Base-by-base conservation (phyloP, 2,113 vertebrate species). In the Anas platyrhynchos region DNA sequence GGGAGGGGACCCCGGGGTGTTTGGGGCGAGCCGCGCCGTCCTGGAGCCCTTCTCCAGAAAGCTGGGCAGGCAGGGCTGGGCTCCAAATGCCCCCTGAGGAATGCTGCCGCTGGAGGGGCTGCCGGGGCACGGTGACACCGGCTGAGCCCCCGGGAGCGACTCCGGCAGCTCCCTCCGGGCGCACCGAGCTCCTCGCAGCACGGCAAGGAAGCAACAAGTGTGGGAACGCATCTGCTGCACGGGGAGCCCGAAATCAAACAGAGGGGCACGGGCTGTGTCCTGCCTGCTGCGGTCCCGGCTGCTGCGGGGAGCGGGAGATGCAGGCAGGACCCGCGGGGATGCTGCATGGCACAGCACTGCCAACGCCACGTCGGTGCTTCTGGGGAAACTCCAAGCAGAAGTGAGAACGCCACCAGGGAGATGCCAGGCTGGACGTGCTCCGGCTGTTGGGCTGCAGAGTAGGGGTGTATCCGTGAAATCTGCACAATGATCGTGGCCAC, bases 381-480 rank as follows among this genome's bases (percentile, higher is more conserved):
- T 36, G 29, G 52, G 73, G 73, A 71, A 63, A 27, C 65, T 65
- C 81, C 22, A 59, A 4, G 25, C 29, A 2, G 0, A 58, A n/a
- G 6, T 0, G 1, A 7, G 56, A 67, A 27, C 85, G 34, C 8
- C 3, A 0, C 34, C 63, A 44, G 43, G 34, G 4, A 7, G 76
- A 58, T 29, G 72, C 52, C 50, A 36, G 65, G 55, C 63, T 38
- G 44, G 43, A 50, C 3, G 36, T 48, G 29, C 55, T 77, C 2
- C 0, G 26, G 52, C 48, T 80, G 59, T 23, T 26, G 0, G 1
- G 55, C 50, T 93, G 44, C 65, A 66, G 66, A 54, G 15, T 8
- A 58, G 36, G 20, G 36, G 25, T 80, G 86, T 86, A 34, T 1
- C 0, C 26, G 56, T 72, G 76, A 62, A 90, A 88, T 56, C 63